These are phyloP conservation scores for Lasiurus borealis DNA, from an alignment of 2,113 vertebrate genomes.

Conservation along the genomic window DNA sequence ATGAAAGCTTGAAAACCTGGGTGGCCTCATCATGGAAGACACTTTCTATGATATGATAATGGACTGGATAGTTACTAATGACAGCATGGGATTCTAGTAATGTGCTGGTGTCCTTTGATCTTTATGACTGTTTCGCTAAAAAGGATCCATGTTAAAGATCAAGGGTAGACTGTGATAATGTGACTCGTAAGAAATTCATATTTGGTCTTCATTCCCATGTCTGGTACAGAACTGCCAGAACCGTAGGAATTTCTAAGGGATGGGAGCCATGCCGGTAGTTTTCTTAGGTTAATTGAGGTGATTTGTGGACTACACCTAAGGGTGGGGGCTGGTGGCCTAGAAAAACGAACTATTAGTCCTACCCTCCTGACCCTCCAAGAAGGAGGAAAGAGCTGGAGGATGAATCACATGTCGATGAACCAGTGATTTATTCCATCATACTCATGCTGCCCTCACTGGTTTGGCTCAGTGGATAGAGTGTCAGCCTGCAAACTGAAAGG, in stretches of 20 bases:
- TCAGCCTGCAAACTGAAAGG: too few relatives aligned
- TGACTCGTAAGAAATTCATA: not conserved
- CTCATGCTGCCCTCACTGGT: not conserved
- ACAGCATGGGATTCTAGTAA: not conserved
- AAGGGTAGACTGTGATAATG: not conserved
- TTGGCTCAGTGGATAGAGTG: too few relatives aligned
- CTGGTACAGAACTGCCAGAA: not conserved
- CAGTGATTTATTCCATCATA: not conserved
- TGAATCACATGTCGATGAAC: not conserved
- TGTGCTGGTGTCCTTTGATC: not conserved
- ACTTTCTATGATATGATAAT: not conserved
- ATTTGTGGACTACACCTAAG: not conserved
- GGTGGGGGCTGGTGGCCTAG: not conserved
- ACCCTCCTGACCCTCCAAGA: not conserved
- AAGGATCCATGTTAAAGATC: not conserved
- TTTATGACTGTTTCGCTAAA: not conserved
- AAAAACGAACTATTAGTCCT: not conserved
- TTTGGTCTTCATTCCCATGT: not conserved
- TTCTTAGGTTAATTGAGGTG: not conserved
- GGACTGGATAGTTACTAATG: not conserved
- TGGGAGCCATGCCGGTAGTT: not conserved
- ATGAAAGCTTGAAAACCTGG: not conserved
- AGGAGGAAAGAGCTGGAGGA: not conserved
- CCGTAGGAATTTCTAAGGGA: not conserved
- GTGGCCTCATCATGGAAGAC: not conserved